A percentile compares a stretch with the other conserved stretches of the same genome.
Evolutionary conservation across 2,888 invertebrate genomes (phyloP).

Genomic region (Xanthostigma xanthostigma): DNA sequence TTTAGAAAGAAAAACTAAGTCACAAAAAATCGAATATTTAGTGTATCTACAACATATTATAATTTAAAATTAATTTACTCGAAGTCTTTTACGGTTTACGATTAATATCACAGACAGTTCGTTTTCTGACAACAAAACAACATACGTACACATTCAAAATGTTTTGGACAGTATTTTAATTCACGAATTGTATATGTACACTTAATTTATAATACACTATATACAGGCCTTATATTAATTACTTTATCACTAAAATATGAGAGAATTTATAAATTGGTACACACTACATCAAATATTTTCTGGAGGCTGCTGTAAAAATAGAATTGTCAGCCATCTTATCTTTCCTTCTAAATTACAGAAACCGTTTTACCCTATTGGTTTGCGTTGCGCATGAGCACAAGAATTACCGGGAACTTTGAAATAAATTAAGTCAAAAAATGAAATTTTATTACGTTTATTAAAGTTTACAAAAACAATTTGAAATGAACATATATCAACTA

Average conservation of each 20-base stretch:
- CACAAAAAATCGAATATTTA: not conserved
- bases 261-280: not conserved
- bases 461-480: too few species aligned
- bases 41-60: not conserved
- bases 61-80: not conserved
- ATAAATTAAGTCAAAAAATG: too few species aligned
- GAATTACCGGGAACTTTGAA: too few species aligned
- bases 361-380: too few species aligned
- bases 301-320: conserved; percentile 4
- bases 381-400: too few species aligned
- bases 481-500: too few species aligned
- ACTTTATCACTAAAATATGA: not conserved
- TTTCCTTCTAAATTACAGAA: not conserved
- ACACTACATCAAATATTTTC: not conserved
- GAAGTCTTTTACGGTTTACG: not conserved
- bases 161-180: not conserved
- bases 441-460: too few species aligned
- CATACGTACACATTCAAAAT: conserved; percentile 3
- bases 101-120: conserved; percentile 5
- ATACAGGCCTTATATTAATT: not conserved
- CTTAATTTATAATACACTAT: not conserved
- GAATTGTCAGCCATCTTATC: conserved; percentile 7
- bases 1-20: not conserved
- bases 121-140: not conserved
- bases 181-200: not conserved